These are phyloP conservation scores for Palythoa grandis DNA, from an alignment of 92 coral and sea anemone genomes.

Conservation along the genomic window DNA sequence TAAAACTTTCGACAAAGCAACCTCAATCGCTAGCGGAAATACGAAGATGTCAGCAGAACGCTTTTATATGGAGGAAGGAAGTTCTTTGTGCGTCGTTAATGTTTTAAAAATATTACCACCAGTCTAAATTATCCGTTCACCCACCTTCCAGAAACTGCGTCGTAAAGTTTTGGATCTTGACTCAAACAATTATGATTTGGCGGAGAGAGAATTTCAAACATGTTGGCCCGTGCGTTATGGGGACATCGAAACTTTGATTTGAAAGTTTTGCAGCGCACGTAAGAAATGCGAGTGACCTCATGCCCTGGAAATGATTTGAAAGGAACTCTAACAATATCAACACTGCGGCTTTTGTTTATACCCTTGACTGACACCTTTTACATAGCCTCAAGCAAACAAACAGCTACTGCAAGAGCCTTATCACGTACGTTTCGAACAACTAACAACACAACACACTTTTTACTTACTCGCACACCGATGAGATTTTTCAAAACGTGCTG, in stretches of 20 bases:
- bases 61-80: slow-evolving; percentile 36
- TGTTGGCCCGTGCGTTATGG: slow-evolving; percentile 5
- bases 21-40: slow-evolving; percentile 15
- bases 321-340: slow-evolving; percentile 24
- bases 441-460: slow-evolving; percentile 9
- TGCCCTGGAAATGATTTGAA: slow-evolving; percentile 8
- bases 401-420: background rate
- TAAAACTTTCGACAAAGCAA: background rate
- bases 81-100: slow-evolving; percentile 24
- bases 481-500: background rate
- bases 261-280: background rate
- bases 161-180: slow-evolving; percentile 34
- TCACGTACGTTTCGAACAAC: slow-evolving; percentile 28
- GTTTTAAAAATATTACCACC: background rate
- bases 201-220: slow-evolving; percentile 41
- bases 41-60: slow-evolving; percentile 25
- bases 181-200: slow-evolving; percentile 23
- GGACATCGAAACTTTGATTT: background rate
- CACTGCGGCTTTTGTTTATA: slow-evolving; percentile 42
- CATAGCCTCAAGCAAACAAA: slow-evolving; percentile 44
- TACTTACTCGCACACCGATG: background rate
- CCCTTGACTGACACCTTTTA: slow-evolving; percentile 31
- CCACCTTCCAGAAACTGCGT: slow-evolving; percentile 34
- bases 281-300: slow-evolving; percentile 40
- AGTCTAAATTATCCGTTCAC: background rate